Evolutionary conservation across 2,888 invertebrate genomes (phyloP), one percentile per base, ranked within the genome.

Genomic region (Leptinotarsa tumamoca): DNA sequence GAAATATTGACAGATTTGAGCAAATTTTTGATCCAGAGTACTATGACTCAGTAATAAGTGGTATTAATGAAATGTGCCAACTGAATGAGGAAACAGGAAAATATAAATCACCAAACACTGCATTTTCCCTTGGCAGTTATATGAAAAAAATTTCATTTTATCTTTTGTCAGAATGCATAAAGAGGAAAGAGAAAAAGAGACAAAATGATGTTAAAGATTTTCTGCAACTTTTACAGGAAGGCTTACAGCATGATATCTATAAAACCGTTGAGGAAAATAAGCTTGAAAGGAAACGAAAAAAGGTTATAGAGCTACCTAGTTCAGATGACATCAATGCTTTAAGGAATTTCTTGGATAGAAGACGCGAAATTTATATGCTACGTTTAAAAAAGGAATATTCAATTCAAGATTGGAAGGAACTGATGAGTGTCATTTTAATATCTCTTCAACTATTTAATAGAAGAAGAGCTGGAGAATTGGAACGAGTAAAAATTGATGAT

Each of bases 391-490:
- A 33, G 15, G 13, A 21, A 27, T 74, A 18, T 74, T 49, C 52
- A 14, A 54, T 50, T 27, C 5, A 18, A n/a, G 49, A 21, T n/a
- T 80, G 79, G 75, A 76, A 58, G 50, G 21, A 61, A 23, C 50
- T 81, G 49, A 56, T 73, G 23, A 33, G 71, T 33, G 54, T 63
- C 10, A 78, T 79, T n/a, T 56, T 81, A 17, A 78, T 78, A 21
- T 72, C 73, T 1, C n/a, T 81, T 17, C 78, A 76, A 51, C 33
- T 80, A 4, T 81, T 80, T 63, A 81, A 81, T 66, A 61, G 79
- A 73, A 69, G 78, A 49, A 49, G 78, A 66, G 77, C 80, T 23
- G 79, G 78, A 27, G 75, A 79, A 77, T 61, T 75, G 10, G 71
- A 78, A 69, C 71, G 73, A 56, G 49, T 76, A 23, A 66, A 63